A percentile compares a stretch with the other conserved stretches of the same genome.
Evolutionary conservation across 2,797 vertebrate species (phyloP).

Genomic region (Cetoscarus ocellatus): DNA sequence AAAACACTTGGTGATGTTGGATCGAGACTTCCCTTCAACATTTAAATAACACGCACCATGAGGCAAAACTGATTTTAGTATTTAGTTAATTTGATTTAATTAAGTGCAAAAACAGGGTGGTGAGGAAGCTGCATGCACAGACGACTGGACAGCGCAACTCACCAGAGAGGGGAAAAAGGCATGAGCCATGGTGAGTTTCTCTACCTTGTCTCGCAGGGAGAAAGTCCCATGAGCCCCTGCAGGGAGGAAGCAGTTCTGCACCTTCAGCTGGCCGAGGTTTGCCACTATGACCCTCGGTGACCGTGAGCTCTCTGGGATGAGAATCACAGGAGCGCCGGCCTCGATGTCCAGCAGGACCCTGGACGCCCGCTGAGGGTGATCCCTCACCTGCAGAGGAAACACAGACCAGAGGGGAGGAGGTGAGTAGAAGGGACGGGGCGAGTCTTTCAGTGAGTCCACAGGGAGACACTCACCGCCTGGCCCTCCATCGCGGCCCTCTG

Average conservation of each 20-base stretch:
- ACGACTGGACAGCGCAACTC: conserved; percentile 68
- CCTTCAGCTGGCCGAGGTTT: conserved; percentile 94
- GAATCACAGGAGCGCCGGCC: conserved; percentile 94
- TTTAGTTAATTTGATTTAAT: conserved; percentile 1
- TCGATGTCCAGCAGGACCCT: conserved; percentile 94
- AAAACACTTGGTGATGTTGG: too few species aligned
- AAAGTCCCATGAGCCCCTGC: conserved; percentile 91
- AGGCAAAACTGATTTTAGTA: conserved; percentile 33
- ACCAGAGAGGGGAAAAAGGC: conserved; percentile 87
- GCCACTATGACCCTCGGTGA: conserved; percentile 94
- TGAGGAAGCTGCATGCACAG: background rate
- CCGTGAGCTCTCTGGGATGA: conserved; percentile 95
- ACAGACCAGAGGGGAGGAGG: background rate
- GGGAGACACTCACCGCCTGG: conserved; percentile 87
- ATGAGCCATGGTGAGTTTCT: conserved; percentile 87
- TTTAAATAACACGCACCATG: background rate
- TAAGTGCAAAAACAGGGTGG: background rate
- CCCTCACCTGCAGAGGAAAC: conserved; percentile 86
- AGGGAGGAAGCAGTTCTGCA: conserved; percentile 92
- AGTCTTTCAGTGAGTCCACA: background rate
- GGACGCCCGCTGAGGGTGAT: conserved; percentile 91
- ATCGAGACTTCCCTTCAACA: too few species aligned
- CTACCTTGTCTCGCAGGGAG: conserved; percentile 95
- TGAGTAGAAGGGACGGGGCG: background rate
- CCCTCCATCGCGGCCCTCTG: conserved; percentile 96